Base-by-base conservation (phyloP, 2,888 invertebrate species). In the Conops quadrifasciatus region DNA sequence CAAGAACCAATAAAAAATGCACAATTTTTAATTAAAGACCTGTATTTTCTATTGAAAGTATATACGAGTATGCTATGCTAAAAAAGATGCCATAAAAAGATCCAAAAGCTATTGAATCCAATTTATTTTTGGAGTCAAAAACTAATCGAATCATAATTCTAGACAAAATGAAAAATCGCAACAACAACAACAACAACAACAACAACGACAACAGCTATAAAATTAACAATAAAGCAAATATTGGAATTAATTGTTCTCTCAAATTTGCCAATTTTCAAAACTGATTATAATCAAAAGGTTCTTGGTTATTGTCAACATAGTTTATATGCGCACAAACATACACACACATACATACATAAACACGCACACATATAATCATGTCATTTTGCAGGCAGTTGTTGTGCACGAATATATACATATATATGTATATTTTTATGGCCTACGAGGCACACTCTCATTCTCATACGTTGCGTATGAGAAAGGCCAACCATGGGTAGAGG, bases 181-280 rank as follows among this genome's bases (percentile, higher is more conserved):
- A 30, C 30, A 59, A 19, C 28, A 59, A 59, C 30, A 59, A 59
- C 59, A 36, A 19, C 16, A 59, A 30, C 36, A 59, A 59, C 16
- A 30, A 15, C 2, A 1, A 26, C 58, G 26, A 16, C 28, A 36
- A n/a, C 15, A 30, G 5, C 36, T 21, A 62, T 13, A 36, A 16
- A 19, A 11, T 19, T 15, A 24, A 45, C 43, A 11, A 13, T 21
- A 36, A 45, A 43, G 43, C 62, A 3, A 19, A 49, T 45, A 43
- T 62, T 11, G 21, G 19, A 43, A 30, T 19, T 43, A 24, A 65
- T 65, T 28, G 9, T 16, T 51, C 30, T 65, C 19, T 47, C 63
- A n/a, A 49, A 65, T 58, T 67, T 56, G 58, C 67, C 36, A 67
- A 58, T 67, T 63, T 67, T 67, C 67, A 58, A 58, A 58, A 56